Percentiles rank a stretch among this genome's conserved stretches.
These are phyloP conservation scores for Polyergus mexicanus DNA, from an alignment of 1,140 invertebrate genomes.

Conservation along the genomic window DNA sequence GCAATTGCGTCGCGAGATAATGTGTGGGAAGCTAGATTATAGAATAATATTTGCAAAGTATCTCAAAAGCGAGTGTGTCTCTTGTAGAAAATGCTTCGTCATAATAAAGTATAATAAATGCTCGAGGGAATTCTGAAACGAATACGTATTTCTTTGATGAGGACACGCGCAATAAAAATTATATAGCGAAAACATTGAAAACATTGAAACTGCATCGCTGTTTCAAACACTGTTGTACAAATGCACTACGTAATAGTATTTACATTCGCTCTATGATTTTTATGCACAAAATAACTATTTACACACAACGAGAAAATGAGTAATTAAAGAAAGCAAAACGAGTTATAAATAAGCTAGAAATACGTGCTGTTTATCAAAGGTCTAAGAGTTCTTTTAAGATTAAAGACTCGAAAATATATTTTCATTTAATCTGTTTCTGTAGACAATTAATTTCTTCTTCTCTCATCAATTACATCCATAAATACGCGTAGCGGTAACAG, in stretches of 20 bases:
- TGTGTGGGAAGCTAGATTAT: neutral
- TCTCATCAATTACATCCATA: constrained; percentile 13
- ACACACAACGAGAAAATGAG: no score
- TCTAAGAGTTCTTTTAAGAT: neutral
- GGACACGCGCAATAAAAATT: neutral
- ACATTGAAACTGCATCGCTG: no score
- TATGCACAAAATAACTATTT: neutral
- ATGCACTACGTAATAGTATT: no score
- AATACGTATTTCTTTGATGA: neutral
- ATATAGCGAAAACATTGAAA: no score
- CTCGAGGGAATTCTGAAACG: neutral
- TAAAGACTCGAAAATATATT: constrained; percentile 12
- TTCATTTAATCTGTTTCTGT: constrained; percentile 10
- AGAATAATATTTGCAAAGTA: neutral
- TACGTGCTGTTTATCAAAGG: neutral
- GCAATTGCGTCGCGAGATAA: neutral
- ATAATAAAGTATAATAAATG: neutral
- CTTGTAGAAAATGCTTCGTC: neutral
- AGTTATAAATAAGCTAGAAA: neutral
- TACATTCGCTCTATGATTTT: neutral
- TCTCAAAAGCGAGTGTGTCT: neutral
- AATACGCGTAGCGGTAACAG: neutral
- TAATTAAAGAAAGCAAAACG: constrained; percentile 6
- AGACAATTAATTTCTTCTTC: constrained; percentile 28
- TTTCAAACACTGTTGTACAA: no score